Percentiles rank a stretch among this genome's conserved stretches.
phyloP scores from a whole-genome alignment of 64 coral and sea anemone species.

The Pachyseris speciosa region DNA sequence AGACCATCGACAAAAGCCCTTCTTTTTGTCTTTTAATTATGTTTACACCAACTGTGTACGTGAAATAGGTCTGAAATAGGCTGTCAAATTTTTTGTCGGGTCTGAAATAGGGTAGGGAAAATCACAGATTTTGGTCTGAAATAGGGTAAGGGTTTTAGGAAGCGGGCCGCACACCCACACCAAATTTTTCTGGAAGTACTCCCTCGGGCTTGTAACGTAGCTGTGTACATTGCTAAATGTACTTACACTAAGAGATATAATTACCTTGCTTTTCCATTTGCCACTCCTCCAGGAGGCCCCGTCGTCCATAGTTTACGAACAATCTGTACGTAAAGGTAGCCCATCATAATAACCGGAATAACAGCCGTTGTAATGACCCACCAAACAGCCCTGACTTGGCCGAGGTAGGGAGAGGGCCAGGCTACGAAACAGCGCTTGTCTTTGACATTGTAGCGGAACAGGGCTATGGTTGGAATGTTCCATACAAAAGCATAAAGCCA shows the following conservation, averaged over 20 bases:
- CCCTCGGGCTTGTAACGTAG: too few species aligned
- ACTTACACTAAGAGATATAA: background rate
- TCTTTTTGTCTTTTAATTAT: too few species aligned
- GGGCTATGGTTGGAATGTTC: slow-evolving; percentile 5
- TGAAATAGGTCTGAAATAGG: too few species aligned
- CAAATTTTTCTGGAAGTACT: too few species aligned
- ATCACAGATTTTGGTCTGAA: too few species aligned
- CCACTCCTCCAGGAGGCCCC: background rate
- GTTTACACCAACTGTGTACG: too few species aligned
- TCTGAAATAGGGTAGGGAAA: too few species aligned
- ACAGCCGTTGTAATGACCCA: slow-evolving; percentile 45
- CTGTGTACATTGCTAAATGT: too few species aligned
- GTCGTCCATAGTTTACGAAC: slow-evolving; percentile 18
- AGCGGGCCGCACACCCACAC: too few species aligned
- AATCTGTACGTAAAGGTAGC: slow-evolving; percentile 44
- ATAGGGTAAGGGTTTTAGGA: too few species aligned
- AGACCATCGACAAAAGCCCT: too few species aligned
- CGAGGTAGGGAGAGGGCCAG: slow-evolving; percentile 25
- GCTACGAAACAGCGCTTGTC: background rate
- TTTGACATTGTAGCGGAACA: slow-evolving; percentile 24
- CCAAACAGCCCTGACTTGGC: slow-evolving; percentile 7
- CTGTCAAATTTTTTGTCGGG: too few species aligned
- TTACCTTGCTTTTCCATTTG: background rate
- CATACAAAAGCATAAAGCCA: slow-evolving; percentile 42
- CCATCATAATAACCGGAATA: slow-evolving; percentile 60